A percentile compares a stretch with the other conserved stretches of the same genome.
Evolutionary conservation across 2,113 vertebrate genomes (phyloP).

Genomic region (Saccopteryx leptura): DNA sequence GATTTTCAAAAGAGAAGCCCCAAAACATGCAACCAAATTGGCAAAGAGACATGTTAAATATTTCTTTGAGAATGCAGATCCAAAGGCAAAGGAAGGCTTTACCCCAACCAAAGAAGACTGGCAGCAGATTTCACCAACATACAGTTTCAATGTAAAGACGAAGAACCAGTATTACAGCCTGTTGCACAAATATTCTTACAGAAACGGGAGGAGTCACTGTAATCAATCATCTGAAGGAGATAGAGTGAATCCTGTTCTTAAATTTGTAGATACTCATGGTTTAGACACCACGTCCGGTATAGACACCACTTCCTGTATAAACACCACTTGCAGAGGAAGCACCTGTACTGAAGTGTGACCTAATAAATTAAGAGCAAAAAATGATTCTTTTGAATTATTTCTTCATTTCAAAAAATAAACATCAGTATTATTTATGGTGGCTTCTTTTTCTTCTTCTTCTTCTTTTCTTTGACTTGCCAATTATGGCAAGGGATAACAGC

Average conservation of each 20-base stretch:
- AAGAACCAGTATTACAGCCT: slow-evolving; percentile 87
- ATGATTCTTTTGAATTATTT: background rate
- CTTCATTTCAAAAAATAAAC: background rate
- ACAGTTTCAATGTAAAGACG: slow-evolving; percentile 75
- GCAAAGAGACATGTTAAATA: slow-evolving; percentile 88
- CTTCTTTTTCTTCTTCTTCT: background rate
- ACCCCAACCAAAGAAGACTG: slow-evolving; percentile 88
- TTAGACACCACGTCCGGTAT: rapidly evolving
- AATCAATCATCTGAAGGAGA: rapidly evolving
- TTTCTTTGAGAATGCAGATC: slow-evolving; percentile 88
- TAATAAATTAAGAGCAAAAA: background rate
- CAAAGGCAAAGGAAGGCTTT: background rate
- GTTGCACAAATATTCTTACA: slow-evolving; percentile 87
- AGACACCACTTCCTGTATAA: too few species aligned
- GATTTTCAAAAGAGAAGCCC: slow-evolving; percentile 82
- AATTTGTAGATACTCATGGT: slow-evolving; percentile 82
- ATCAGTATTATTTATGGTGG: background rate
- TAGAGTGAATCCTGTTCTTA: background rate
- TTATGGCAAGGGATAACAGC: background rate
- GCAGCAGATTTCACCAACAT: slow-evolving; percentile 87
- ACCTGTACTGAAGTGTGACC: rapidly evolving
- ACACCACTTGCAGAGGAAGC: too few species aligned
- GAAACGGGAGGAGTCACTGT: rapidly evolving
- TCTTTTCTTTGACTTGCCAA: background rate
- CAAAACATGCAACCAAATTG: slow-evolving; percentile 87